These are phyloP conservation scores for Meandrusa payeni DNA, from an alignment of 2,888 invertebrate genomes.

Conservation along the genomic window DNA sequence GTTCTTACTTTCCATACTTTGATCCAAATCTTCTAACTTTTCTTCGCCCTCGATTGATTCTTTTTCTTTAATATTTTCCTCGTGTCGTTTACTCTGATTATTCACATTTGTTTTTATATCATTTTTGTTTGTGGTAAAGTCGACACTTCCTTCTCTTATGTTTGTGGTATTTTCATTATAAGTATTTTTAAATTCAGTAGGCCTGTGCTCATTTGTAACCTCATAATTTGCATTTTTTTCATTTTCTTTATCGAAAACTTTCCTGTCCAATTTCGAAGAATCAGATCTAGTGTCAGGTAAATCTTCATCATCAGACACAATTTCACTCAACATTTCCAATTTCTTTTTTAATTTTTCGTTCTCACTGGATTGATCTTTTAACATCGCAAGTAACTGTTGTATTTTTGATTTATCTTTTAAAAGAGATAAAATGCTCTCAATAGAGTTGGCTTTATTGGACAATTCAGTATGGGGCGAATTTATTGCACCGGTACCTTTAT, in stretches of 20 bases:
- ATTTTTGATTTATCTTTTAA: conserved; percentile 73
- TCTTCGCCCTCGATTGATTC: conserved; percentile 11
- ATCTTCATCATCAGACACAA: conserved; percentile 74
- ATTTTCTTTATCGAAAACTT: too few relatives aligned
- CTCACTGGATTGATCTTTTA: conserved; percentile 60
- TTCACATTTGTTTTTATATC: not conserved
- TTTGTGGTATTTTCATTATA: not conserved
- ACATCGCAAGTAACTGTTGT: conserved; percentile 63
- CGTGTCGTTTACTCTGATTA: conserved; percentile 1
- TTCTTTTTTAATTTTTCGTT: conserved; percentile 79
- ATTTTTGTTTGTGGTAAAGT: not conserved
- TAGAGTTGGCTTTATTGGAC: conserved; percentile 40
- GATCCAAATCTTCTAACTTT: conserved; percentile 5
- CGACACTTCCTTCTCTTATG: conserved; percentile 7
- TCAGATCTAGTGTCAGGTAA: not conserved
- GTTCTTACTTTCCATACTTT: not conserved
- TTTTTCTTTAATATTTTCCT: conserved; percentile 21
- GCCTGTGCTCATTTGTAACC: too few relatives aligned
- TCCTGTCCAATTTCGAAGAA: conserved; percentile 1
- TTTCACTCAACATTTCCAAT: conserved; percentile 78
- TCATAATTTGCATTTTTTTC: too few relatives aligned
- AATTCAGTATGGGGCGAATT: conserved; percentile 34
- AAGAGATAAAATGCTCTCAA: conserved; percentile 58
- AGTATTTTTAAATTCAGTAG: not conserved
- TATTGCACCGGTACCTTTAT: conserved; percentile 34